Base-by-base conservation (phyloP, 2,113 vertebrate species). In the Misgurnus anguillicaudatus region DNA sequence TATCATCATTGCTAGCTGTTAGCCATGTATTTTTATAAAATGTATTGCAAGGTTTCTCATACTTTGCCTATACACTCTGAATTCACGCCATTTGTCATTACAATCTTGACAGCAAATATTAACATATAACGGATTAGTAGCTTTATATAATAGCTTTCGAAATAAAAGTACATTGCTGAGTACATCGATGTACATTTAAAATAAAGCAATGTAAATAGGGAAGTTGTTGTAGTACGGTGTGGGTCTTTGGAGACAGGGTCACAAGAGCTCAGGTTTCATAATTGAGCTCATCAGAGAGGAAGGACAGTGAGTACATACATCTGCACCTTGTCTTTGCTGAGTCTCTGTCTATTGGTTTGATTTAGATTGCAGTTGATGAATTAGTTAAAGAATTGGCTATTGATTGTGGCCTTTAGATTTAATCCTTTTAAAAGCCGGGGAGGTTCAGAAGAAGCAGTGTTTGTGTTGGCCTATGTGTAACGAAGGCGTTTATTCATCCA, bases 241-340 rank as follows among this genome's bases (percentile, higher is more conserved):
- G 73, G 61, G 31, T 3, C 48, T 63, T 39, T 38, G 73, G 73
- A 75, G 9, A 73, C 58, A 38, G 45, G 6, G 45, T 75, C 48
- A 64, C 45, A 5, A 4, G 41, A 53, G 61, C 61, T 65, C 74
- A 53, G 58, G 61, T 76, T 64, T 76, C 61, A 64, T 64, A 51
- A 63, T 53, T 76, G 24, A 64, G 45, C 61, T 53, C 74, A 64
- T 76, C 74, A 76, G 45, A 45, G 71, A 64, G 45, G 74, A 53
- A 76, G 47, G 61, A 76, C 74, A 41, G 39, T 16, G 9, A 47
- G 57, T 48, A 41, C 61, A 36, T 48, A 41, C 61, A 36, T 74
- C 74, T 53, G 74, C 47, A 53, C 21, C 53, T 64, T 64, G 16
- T 63, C 42, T 14, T 4, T 39, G 21, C 74, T 42, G 79, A 16